Percentiles rank a stretch among this genome's conserved stretches.
These are phyloP conservation scores for Dendrolimus houi DNA, from an alignment of 2,888 invertebrate genomes.

Conservation along the genomic window DNA sequence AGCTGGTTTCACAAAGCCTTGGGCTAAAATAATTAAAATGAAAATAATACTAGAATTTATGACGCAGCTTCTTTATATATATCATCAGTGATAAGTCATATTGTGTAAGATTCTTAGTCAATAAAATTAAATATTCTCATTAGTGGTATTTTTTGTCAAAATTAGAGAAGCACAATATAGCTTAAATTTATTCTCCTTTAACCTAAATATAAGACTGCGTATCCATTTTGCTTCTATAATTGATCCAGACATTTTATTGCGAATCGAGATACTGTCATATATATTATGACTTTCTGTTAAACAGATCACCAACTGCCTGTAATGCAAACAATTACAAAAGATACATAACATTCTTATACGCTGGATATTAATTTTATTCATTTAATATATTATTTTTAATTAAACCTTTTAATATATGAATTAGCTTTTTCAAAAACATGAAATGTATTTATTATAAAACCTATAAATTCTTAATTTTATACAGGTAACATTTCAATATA, in stretches of 20 bases:
- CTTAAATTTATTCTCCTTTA: not conserved
- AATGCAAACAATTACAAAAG: constrained; percentile 63
- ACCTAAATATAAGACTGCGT: not conserved
- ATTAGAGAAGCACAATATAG: not conserved
- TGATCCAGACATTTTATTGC: constrained; percentile 52
- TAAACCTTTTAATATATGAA: no score
- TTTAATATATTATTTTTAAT: not conserved
- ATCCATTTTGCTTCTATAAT: constrained; percentile 40
- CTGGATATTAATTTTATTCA: not conserved
- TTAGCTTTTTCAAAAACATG: no score
- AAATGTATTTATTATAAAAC: no score
- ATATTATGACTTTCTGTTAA: constrained; percentile 55
- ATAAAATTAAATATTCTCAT: not conserved
- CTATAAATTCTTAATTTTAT: not conserved
- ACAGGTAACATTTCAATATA: not conserved
- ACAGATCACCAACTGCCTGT: constrained; percentile 74
- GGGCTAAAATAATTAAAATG: constrained; percentile 6
- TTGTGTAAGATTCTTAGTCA: constrained; percentile 1
- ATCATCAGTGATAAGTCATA: not conserved
- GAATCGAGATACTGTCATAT: constrained; percentile 40
- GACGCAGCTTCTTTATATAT: not conserved
- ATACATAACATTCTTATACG: constrained; percentile 8
- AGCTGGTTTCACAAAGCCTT: constrained; percentile 10
- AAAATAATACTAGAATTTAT: not conserved
- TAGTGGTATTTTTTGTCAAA: not conserved